Conservation (phyloP, 2,797 vertebrate genomes). For the Rhinichthys osculus region DNA sequence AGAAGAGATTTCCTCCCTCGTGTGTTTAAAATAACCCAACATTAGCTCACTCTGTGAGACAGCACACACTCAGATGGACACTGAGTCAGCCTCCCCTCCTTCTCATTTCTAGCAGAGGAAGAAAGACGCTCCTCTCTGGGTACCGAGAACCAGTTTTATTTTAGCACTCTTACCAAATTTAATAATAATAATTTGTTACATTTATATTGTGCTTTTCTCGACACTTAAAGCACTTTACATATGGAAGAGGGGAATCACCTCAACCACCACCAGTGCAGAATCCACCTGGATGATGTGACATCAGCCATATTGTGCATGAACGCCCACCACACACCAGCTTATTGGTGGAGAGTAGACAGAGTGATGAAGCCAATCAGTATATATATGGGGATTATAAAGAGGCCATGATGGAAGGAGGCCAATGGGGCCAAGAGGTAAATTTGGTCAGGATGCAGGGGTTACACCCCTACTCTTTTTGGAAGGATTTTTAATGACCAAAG, state of each 20-base stretch:
- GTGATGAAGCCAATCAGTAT: neutral
- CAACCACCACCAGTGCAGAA: neutral
- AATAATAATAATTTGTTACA: neutral
- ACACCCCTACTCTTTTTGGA: neutral
- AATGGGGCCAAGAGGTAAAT: neutral
- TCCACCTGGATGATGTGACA: neutral
- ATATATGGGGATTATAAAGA: neutral
- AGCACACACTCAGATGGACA: conserved; percentile 24
- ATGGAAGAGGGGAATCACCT: neutral
- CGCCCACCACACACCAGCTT: neutral
- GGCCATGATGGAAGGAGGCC: neutral
- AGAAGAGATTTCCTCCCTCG: conserved; percentile 10
- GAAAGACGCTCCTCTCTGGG: neutral
- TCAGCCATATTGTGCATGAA: neutral
- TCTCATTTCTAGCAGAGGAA: neutral
- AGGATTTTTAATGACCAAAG: neutral
- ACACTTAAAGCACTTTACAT: neutral
- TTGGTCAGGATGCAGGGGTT: neutral
- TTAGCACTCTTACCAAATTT: neutral
- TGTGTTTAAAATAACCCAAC: conserved; percentile 38
- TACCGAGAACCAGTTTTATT: neutral
- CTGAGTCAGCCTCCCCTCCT: conserved; percentile 20
- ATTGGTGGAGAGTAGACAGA: neutral
- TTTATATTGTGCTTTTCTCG: neutral
- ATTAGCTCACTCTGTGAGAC: conserved; percentile 22